Percentiles rank a stretch among this genome's conserved stretches.
These are phyloP conservation scores for Alviniconcha marisindica DNA, from an alignment of 1,140 invertebrate species.

Conservation along the genomic window DNA sequence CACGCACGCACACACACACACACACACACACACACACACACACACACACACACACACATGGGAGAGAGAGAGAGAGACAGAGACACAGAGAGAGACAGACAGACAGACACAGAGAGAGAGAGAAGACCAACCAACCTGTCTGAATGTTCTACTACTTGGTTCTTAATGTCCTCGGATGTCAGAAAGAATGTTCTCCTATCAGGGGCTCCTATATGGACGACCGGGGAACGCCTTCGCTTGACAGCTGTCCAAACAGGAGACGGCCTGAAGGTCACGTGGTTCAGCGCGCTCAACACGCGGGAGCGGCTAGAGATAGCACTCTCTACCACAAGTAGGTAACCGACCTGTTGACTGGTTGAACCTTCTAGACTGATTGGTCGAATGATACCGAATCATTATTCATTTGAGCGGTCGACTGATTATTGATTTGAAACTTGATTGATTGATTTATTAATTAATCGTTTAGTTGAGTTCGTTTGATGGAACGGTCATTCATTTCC, in stretches of 20 bases:
- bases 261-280: slow-evolving; percentile 35
- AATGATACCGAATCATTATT: too few relatives aligned
- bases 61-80: background rate
- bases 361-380: too few relatives aligned
- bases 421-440: too few relatives aligned
- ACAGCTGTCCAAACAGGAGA: slow-evolving; percentile 21
- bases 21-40: slow-evolving; percentile 4
- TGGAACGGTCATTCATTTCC: too few relatives aligned
- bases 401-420: too few relatives aligned
- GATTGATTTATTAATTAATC: too few relatives aligned
- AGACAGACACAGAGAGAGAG: background rate
- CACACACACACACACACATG: slow-evolving; percentile 14
- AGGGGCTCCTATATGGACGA: background rate
- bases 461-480: too few relatives aligned
- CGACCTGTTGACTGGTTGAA: background rate
- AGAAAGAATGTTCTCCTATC: too few relatives aligned
- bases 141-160: too few relatives aligned
- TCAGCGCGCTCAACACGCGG: slow-evolving; percentile 4
- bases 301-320: background rate
- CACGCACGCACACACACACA: slow-evolving; percentile 16
- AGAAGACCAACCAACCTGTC: background rate
- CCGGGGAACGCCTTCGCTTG: background rate
- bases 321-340: background rate
- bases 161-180: too few relatives aligned
- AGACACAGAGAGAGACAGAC: background rate